Percentiles rank a stretch among this genome's conserved stretches.
Conservation (phyloP, 64 coral and sea anemone species). For the Cladopsammia gracilis region DNA sequence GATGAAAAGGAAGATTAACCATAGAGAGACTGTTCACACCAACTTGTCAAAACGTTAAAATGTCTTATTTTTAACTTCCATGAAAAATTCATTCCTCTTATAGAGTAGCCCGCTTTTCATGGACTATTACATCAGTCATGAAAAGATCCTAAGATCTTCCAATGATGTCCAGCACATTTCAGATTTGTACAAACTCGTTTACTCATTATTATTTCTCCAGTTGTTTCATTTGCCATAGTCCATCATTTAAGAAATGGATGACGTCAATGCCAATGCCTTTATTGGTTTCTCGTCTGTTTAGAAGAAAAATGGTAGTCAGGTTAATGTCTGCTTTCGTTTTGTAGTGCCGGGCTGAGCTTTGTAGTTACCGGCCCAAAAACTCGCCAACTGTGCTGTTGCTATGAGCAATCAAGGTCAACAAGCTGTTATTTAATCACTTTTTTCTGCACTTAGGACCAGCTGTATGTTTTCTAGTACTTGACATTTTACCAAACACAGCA, state of each 20-base stretch:
- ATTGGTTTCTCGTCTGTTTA: slow-evolving; percentile 72
- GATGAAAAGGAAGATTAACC: no score
- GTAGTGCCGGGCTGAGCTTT: no score
- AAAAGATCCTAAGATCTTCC: neutral
- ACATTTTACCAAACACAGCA: no score
- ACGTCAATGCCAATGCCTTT: slow-evolving; percentile 98
- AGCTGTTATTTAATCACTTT: no score
- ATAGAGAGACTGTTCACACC: neutral
- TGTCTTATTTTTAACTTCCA: neutral
- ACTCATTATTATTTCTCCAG: slow-evolving; percentile 68
- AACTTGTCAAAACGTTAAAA: slow-evolving; percentile 12
- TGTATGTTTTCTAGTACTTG: no score
- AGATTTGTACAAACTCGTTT: slow-evolving; percentile 24
- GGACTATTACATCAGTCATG: neutral
- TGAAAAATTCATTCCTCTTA: neutral
- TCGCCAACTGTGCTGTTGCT: neutral
- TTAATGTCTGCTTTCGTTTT: neutral
- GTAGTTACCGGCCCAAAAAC: neutral
- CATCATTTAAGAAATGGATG: slow-evolving; percentile 95
- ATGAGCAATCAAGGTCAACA: neutral
- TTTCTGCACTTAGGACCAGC: no score
- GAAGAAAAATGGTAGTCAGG: neutral
- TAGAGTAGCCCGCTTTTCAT: neutral
- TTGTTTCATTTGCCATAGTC: slow-evolving; percentile 98
- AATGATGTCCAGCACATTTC: neutral